Percentiles rank a stretch among this genome's conserved stretches.
phyloP scores from a whole-genome alignment of 53 echinoderm and acorn worm species.

The Paelopatides confundens region DNA sequence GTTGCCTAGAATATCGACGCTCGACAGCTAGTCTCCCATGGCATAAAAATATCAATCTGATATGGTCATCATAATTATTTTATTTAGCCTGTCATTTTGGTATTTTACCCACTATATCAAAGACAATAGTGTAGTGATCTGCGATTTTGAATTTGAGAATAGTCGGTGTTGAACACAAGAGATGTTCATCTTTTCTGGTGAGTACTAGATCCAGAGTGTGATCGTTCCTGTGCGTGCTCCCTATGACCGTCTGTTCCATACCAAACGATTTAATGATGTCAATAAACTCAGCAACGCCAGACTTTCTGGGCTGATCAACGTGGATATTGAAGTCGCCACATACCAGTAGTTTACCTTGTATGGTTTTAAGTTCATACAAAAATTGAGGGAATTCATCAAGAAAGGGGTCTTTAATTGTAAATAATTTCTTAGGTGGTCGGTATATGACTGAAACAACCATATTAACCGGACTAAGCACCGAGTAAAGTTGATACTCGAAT shows the following conservation, averaged over 20 bases:
- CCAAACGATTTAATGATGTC: not conserved
- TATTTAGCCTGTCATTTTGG: too few species aligned
- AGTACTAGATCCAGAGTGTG: not conserved
- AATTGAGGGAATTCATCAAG: not conserved
- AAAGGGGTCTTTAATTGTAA: too few species aligned
- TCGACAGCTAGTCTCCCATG: too few species aligned
- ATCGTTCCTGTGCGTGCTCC: not conserved
- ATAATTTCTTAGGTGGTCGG: not conserved
- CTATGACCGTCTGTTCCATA: not conserved
- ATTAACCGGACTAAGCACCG: not conserved
- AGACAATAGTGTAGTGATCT: not conserved
- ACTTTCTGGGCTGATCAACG: not conserved
- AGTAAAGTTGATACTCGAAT: not conserved
- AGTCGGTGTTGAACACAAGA: not conserved
- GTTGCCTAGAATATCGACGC: too few species aligned
- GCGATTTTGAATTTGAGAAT: not conserved
- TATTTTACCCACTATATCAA: too few species aligned
- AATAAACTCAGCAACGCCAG: not conserved
- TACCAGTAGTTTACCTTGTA: not conserved
- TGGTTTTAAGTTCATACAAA: not conserved
- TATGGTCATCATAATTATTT: too few species aligned
- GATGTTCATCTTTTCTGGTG: not conserved
- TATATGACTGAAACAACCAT: not conserved
- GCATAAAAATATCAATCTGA: too few species aligned
- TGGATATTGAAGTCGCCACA: constrained; percentile 14